Base-by-base conservation (phyloP, 2,797 vertebrate genomes). In the Myotis findleyi region DNA sequence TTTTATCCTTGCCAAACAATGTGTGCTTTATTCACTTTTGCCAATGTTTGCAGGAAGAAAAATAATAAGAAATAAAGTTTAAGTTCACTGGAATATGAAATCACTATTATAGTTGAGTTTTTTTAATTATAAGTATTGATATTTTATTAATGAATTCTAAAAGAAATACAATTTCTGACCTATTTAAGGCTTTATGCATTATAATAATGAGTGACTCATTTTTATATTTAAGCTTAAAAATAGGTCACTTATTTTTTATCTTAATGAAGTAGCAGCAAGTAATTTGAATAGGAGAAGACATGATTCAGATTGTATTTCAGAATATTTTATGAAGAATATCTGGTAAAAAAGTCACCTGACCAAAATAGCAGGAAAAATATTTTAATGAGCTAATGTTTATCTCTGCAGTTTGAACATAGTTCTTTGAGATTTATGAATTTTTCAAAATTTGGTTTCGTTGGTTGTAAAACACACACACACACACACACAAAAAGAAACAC, bases 21-120 rank as follows among this genome's bases (percentile, higher is more conserved):
- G 64, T 41, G 91, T 21, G 73, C 8, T 0, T 0, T 59, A 51
- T 94, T 98, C 75, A 98, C 71, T 76, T 96, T 55, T 97, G 92
- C 72, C 89, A 88, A 68, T 7, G 23, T 97, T 97, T 97, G 69
- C n/a, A 79, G 9, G 25, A 62, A 72, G 13, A 85, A 64, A 76
- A 91, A 85, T 17, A 68, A 71, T 96, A 97, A 53, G 95, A 95
- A 93, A 88, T 93, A 18, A 94, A 97, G 94, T 97, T 95, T 94
- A 97, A 97, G 96, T 90, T 97, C 82, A 94, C 80, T 91, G 83
- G 93, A 95, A 97, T 96, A 76, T 97, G 96, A 57, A 97, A 93
- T 94, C 95, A 97, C 97, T 97, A 87, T 21, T 57, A 23, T n/a
- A 49, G 25, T 4, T 73, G 30, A 14, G 20, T 62, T 87, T 96